A percentile compares a stretch with the other conserved stretches of the same genome.
phyloP scores from a whole-genome alignment of 1,140 invertebrate species.

The Steinernema feltiae region DNA sequence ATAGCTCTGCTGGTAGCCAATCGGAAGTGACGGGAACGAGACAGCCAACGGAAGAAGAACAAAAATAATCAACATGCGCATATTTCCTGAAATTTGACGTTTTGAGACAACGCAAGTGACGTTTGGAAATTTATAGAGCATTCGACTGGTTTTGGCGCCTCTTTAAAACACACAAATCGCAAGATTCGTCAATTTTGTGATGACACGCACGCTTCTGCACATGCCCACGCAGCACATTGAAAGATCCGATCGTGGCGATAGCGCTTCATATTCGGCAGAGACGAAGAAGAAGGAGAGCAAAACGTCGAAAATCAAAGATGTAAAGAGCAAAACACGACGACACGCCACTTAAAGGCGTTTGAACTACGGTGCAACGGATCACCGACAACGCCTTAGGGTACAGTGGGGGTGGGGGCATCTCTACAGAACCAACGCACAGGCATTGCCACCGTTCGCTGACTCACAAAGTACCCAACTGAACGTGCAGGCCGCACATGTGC shows the following conservation, averaged over 20 bases:
- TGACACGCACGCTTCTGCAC: no score
- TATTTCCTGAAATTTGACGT: background rate
- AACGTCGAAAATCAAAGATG: background rate
- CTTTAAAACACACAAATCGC: background rate
- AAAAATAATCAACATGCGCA: background rate
- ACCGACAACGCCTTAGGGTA: no score
- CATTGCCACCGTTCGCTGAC: no score
- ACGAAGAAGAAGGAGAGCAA: background rate
- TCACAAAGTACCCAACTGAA: no score
- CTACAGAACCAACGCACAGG: no score
- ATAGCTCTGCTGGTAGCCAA: slow-evolving; percentile 30
- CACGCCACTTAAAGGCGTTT: no score
- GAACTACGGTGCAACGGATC: no score
- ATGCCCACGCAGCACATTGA: background rate
- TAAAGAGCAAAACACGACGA: background rate
- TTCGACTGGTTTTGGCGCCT: background rate
- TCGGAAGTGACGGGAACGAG: slow-evolving; percentile 1
- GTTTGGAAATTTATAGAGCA: background rate
- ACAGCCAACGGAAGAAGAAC: background rate
- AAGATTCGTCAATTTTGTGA: no score
- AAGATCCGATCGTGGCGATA: background rate
- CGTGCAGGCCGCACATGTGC: background rate
- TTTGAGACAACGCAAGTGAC: background rate
- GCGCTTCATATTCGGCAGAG: background rate
- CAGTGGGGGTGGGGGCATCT: no score